Base-by-base conservation (phyloP, 2,888 invertebrate species). In the Lasioglossum malachurum region DNA sequence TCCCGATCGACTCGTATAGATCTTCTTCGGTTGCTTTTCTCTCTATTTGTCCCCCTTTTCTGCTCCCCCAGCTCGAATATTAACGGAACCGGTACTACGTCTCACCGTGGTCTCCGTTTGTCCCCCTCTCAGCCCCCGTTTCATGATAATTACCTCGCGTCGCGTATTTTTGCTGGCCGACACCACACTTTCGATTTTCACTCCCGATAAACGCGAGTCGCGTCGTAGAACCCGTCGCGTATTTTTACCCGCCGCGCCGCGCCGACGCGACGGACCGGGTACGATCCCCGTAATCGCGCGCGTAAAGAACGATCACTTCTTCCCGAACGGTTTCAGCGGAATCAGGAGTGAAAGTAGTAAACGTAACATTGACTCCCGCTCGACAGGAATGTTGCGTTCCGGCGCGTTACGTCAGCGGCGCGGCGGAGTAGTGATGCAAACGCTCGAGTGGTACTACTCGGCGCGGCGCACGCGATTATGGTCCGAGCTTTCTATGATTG, bases 331-430 rank as follows among this genome's bases (percentile, higher is more conserved):
- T 38, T 41, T 69, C 64, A 79, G 73, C 79, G 73, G 73, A 60
- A 84, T 73, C 75, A 49, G 72, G 84, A 84, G 84, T 83, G 84
- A 84, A 84, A 84, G 84, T 64, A 16, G 78, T 19, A 49, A 78
- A 64, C 35, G 83, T 69, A 69, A 69, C 69, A 69, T 44, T 27
- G 76, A 49, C 35, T 69, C 41, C 16, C 49, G 46, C 44, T 57
- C 76, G 60, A 46, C 64, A 27, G 67, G 23, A 57, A 53, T 49
- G 46, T 16, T 38, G 67, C 38, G 38, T 72, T 71, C 19, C 38
- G 23, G n/a, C 53, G 10, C 16, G 71, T 82, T 73, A 72, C 27
- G n/a, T 35, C 49, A 7, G 23, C 19, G 35, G 27, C 19, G 78
- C 19, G 35, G 27, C 19, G 78, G 23, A n/a, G 23, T 2, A 12